Base-by-base conservation (phyloP, 2,113 vertebrate genomes). In the Microcebus murinus region DNA sequence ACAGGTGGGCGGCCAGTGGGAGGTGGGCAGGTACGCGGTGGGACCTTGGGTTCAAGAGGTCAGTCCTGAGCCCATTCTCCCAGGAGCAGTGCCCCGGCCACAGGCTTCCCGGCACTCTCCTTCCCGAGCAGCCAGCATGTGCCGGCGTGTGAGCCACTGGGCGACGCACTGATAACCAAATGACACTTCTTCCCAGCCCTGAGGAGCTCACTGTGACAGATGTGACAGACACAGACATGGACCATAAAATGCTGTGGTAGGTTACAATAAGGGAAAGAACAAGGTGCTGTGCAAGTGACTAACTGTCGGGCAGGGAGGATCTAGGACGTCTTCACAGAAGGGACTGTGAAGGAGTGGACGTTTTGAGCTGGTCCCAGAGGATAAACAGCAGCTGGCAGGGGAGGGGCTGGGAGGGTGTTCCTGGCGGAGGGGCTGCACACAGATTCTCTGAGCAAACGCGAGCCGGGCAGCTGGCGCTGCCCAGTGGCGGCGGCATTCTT, bases 401-500 rank as follows among this genome's bases (percentile, higher is more conserved):
- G 25, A 74, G 13, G 61, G 11, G 14, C 25, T 65, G 61, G 13
- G 8, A 45, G 42, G 6, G 45, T 61, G 8, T 4, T 61, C 59
- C 59, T 61, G 59, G 25, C 9, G 3, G 59, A 61, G 25, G 61
- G 25, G 61, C 0, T 15, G 6, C 8, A 4, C 25, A 13, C 11
- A 18, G 57, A 74, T 42, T 76, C 50, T 76, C 34, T 0, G 55
- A 57, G 29, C 31, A 34, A 55, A 80, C 83, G 73, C 8, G 39
- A 73, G 55, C 12, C 34, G 17, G 27, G 27, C 52, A 70, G 29
- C 27, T 1, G 0, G 23, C 70, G 45, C 45, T 3, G 3, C 27
- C 1, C 1, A 0, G 34, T 6, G 2, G 45, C 14, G 20, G n/a
- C 14, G 8, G 11, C 15, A 0, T 42, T 29, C 67, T 77, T 73